Conservation (phyloP, 2,888 invertebrate genomes). For the Polyommatus icarus region DNA sequence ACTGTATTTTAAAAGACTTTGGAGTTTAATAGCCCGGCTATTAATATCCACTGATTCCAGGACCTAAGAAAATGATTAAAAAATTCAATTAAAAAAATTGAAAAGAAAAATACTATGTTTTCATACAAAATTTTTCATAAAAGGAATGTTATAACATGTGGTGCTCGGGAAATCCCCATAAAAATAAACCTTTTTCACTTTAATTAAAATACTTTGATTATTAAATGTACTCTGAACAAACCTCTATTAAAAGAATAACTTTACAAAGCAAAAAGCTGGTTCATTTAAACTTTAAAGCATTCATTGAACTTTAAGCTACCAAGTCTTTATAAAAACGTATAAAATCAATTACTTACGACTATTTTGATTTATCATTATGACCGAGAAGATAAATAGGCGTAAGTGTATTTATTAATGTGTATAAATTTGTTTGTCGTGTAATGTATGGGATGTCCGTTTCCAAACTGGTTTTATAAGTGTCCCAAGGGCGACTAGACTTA, state of each 20-base stretch:
- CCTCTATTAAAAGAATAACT: slow-evolving; percentile 9
- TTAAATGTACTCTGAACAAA: slow-evolving; percentile 21
- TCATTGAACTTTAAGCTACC: not conserved
- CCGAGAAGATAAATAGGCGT: slow-evolving; percentile 1
- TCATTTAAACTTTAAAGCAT: not conserved
- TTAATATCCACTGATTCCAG: not conserved
- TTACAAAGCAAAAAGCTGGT: slow-evolving; percentile 22
- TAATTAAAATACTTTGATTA: slow-evolving; percentile 23
- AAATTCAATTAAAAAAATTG: not conserved
- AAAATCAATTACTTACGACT: slow-evolving; percentile 8
- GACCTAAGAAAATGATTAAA: not conserved
- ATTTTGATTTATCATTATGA: slow-evolving; percentile 11
- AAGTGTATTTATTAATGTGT: slow-evolving; percentile 17
- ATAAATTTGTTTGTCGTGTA: not conserved
- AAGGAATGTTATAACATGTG: slow-evolving; percentile 9
- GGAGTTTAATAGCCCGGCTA: not conserved
- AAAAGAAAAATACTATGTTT: not conserved
- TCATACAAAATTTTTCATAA: slow-evolving; percentile 6
- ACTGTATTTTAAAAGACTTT: not conserved
- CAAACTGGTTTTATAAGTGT: slow-evolving; percentile 5
- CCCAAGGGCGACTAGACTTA: slow-evolving; percentile 2
- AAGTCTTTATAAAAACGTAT: not conserved
- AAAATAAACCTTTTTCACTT: slow-evolving; percentile 24
- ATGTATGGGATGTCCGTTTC: slow-evolving; percentile 14
- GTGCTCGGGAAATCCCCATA: not conserved